Evolutionary conservation across 2,797 vertebrate genomes (phyloP).

Genomic region (Oceanodroma leucorhoa): DNA sequence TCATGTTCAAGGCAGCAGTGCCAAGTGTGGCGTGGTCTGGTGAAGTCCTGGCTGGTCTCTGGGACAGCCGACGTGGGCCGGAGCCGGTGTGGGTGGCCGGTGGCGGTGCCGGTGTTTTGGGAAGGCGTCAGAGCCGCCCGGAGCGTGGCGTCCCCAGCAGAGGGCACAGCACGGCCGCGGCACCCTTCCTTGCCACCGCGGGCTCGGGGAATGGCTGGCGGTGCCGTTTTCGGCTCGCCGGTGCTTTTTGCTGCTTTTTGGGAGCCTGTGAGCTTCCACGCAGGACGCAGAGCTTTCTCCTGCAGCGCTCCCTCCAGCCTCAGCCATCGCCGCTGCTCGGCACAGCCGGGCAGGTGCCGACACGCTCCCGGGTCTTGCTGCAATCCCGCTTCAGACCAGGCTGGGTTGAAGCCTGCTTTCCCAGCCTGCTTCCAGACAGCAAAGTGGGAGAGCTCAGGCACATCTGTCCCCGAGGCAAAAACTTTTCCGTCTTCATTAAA

Average conservation of each 20-base stretch:
- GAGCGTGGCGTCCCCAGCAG: neutral
- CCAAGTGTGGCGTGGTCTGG: neutral
- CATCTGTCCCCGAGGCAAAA: neutral
- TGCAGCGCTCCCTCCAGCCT: neutral
- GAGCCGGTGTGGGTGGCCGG: fast-evolving
- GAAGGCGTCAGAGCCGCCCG: neutral
- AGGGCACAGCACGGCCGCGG: constrained; percentile 18
- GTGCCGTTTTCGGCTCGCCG: fast-evolving
- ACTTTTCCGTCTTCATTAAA: neutral
- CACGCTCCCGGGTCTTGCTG: neutral
- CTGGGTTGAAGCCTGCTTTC: neutral
- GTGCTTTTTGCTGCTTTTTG: neutral
- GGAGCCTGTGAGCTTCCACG: neutral
- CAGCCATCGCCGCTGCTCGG: fast-evolving
- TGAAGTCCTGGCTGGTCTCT: neutral
- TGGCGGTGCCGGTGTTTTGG: neutral
- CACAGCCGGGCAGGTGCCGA: neutral
- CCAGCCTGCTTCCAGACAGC: neutral
- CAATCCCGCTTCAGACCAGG: neutral
- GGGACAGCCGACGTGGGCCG: fast-evolving
- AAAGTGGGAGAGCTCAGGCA: neutral
- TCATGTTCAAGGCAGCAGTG: fast-evolving
- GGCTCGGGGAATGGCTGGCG: fast-evolving
- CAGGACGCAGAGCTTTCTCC: neutral
- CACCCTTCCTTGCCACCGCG: neutral